A percentile compares a stretch with the other conserved stretches of the same genome.
Conservation (phyloP, 2,113 vertebrate genomes). For the Hippolais icterina region DNA sequence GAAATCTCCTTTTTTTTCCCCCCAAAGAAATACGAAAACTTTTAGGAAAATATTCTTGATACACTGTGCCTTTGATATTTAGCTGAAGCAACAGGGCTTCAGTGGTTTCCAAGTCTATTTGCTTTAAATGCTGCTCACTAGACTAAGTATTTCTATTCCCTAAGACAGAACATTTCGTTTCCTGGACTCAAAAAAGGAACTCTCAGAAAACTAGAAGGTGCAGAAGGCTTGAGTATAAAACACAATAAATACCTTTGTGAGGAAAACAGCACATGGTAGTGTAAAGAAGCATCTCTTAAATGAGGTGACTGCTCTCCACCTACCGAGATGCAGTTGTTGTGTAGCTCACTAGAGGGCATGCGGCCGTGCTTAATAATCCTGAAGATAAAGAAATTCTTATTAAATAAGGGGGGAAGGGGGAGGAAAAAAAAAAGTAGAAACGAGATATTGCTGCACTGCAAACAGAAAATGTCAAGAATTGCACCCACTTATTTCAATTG, state of each 20-base stretch:
- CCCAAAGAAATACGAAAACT: neutral
- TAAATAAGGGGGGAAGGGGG: fast-evolving
- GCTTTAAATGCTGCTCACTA: neutral
- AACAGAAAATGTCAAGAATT: neutral
- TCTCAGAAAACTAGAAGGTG: neutral
- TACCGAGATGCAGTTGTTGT: neutral
- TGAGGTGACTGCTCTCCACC: neutral
- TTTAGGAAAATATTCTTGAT: neutral
- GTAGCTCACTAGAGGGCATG: slow-evolving; percentile 47
- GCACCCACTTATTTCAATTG: neutral
- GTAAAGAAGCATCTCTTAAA: neutral
- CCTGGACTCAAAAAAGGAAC: neutral
- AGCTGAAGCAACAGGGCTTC: neutral
- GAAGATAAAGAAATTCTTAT: neutral
- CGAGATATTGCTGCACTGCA: neutral
- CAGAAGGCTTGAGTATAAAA: neutral
- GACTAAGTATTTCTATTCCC: neutral
- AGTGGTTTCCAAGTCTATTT: neutral
- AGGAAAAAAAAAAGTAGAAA: too few relatives aligned
- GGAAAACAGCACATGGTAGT: neutral
- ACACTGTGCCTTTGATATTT: neutral
- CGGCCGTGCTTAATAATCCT: neutral
- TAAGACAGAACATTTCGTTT: neutral
- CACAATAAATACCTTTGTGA: neutral
- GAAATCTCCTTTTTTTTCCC: fast-evolving